A percentile compares a stretch with the other conserved stretches of the same genome.
Evolutionary conservation across 37 sponge, comb jelly and placozoan species (phyloP).

Genomic region (Theonella swinhoei): DNA sequence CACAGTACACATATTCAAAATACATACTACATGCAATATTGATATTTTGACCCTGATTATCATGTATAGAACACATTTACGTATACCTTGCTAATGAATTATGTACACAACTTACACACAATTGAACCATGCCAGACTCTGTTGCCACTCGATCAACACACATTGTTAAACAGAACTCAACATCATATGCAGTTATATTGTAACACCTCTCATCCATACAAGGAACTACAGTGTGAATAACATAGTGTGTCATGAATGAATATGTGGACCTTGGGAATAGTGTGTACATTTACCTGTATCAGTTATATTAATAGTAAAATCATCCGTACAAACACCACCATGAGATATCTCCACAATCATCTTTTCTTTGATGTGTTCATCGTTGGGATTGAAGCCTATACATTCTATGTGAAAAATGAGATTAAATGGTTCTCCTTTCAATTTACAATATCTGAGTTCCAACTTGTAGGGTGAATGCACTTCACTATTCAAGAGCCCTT

Average conservation of each 20-base stretch:
- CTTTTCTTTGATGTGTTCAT: not conserved
- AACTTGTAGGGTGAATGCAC: too few species aligned
- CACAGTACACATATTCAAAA: too few species aligned
- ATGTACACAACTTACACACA: not conserved
- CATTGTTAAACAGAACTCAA: not conserved
- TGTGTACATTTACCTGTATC: not conserved
- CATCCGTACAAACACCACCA: not conserved
- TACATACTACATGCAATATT: too few species aligned
- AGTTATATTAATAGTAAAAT: not conserved
- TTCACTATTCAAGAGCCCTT: too few species aligned
- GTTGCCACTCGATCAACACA: not conserved
- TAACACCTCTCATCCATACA: not conserved
- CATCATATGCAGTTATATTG: not conserved
- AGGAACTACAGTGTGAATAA: not conserved
- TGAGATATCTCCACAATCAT: not conserved
- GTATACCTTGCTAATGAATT: too few species aligned
- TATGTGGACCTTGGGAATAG: not conserved
- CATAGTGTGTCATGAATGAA: too few species aligned
- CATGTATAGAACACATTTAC: too few species aligned
- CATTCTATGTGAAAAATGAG: not conserved
- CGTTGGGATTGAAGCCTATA: not conserved
- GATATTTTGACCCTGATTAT: too few species aligned
- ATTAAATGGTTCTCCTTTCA: too few species aligned
- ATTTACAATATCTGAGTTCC: too few species aligned
- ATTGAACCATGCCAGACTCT: not conserved